A percentile compares a stretch with the other conserved stretches of the same genome.
Conservation (phyloP, 2,888 invertebrate genomes). For the Aphidius colemani region DNA sequence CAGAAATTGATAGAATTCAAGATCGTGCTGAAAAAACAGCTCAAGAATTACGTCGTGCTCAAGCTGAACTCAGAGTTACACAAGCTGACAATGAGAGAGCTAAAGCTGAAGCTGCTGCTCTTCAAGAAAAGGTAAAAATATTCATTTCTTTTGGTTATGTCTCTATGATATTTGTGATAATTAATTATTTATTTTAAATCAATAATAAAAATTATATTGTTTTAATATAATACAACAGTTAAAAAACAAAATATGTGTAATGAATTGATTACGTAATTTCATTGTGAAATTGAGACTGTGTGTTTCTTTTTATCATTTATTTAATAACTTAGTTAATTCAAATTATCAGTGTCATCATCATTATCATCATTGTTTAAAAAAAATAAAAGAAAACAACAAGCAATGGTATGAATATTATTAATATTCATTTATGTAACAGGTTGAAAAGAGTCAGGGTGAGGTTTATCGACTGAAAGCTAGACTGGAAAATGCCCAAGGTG, state of each 20-base stretch:
- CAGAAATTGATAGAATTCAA: constrained; percentile 81
- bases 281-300: constrained; percentile 1
- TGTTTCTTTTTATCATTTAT: neutral
- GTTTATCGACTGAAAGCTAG: constrained; percentile 92
- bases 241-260: too few relatives aligned
- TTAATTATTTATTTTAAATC: neutral
- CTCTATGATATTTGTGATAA: neutral
- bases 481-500: constrained; percentile 92
- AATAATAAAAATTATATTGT: too few relatives aligned
- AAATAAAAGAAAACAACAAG: too few relatives aligned
- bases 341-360: too few relatives aligned
- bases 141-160: neutral
- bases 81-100: constrained; percentile 90
- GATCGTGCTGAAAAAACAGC: constrained; percentile 85
- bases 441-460: constrained; percentile 93
- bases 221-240: neutral
- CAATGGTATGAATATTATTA: constrained; percentile 15
- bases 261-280: neutral
- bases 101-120: constrained; percentile 77
- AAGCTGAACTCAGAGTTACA: constrained; percentile 88
- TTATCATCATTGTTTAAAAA: too few relatives aligned
- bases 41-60: constrained; percentile 82
- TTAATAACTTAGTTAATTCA: neutral
- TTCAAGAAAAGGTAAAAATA: constrained; percentile 78
- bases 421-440: constrained; percentile 41